Percentiles rank a stretch among this genome's conserved stretches.
Evolutionary conservation across 2,888 invertebrate species (phyloP).

Genomic region (Pollenia amentaria): DNA sequence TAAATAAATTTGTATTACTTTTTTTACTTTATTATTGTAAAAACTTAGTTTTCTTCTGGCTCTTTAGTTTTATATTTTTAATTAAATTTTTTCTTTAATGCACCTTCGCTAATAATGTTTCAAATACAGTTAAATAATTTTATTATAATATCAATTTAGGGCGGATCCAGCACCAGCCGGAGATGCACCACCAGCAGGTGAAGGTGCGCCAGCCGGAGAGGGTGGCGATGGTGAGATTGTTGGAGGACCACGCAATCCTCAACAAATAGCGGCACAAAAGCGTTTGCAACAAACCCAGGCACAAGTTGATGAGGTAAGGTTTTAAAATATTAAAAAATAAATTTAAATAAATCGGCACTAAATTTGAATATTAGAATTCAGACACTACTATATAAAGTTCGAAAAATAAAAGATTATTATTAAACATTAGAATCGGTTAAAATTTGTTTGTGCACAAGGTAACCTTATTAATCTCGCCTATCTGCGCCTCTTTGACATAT

Average conservation of each 20-base stretch:
- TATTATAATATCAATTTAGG: slow-evolving; percentile 75
- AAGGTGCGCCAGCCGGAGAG: slow-evolving; percentile 88
- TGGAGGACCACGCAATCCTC: slow-evolving; percentile 93
- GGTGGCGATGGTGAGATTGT: slow-evolving; percentile 91
- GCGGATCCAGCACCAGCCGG: slow-evolving; percentile 84
- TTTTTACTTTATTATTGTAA: slow-evolving; percentile 5
- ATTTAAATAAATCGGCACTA: too few relatives aligned
- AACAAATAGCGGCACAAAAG: slow-evolving; percentile 93
- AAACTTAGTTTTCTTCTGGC: slow-evolving; percentile 34
- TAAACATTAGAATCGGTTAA: too few relatives aligned
- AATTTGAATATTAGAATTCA: too few relatives aligned
- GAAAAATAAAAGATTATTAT: too few relatives aligned
- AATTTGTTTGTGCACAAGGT: too few relatives aligned
- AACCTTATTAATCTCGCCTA: too few relatives aligned
- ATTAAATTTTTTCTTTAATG: slow-evolving; percentile 38
- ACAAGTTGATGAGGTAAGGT: slow-evolving; percentile 90
- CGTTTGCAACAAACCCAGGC: slow-evolving; percentile 94
- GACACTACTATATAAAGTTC: too few relatives aligned
- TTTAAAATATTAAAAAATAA: too few relatives aligned
- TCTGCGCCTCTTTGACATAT: too few relatives aligned
- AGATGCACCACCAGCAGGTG: slow-evolving; percentile 85
- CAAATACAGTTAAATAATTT: slow-evolving; percentile 11
- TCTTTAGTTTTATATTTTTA: slow-evolving; percentile 32
- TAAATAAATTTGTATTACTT: slow-evolving; percentile 15
- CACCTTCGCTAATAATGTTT: slow-evolving; percentile 10